These are phyloP conservation scores for Trichacis sp. DNA, from an alignment of 2,888 invertebrate species.

Conservation along the genomic window DNA sequence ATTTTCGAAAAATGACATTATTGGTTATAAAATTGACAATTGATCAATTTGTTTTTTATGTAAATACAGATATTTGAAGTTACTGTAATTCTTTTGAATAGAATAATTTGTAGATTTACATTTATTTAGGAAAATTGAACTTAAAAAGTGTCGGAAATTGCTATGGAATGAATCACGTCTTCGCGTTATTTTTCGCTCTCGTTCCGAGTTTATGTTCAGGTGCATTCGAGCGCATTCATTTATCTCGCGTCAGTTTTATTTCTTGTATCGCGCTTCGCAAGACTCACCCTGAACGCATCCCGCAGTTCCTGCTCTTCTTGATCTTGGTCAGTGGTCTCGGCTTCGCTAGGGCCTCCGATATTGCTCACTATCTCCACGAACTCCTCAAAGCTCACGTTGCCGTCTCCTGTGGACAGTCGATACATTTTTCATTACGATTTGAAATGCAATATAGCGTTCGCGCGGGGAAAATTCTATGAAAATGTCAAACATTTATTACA, in stretches of 20 bases:
- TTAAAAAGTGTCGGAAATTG: neutral
- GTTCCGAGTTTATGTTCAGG: neutral
- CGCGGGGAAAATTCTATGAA: too few relatives aligned
- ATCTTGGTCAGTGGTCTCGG: constrained; percentile 81
- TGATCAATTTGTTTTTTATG: too few relatives aligned
- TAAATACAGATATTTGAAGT: too few relatives aligned
- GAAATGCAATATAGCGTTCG: neutral
- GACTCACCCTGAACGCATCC: constrained; percentile 84
- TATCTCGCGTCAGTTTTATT: neutral
- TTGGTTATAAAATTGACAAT: too few relatives aligned
- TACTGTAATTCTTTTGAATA: too few relatives aligned
- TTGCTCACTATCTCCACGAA: constrained; percentile 87
- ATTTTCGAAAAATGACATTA: too few relatives aligned
- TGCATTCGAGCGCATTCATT: neutral
- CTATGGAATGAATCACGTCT: neutral
- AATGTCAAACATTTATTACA: too few relatives aligned
- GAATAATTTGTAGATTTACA: too few relatives aligned
- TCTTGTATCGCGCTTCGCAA: neutral
- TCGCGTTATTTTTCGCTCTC: neutral
- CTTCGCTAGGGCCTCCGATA: constrained; percentile 76
- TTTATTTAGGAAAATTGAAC: too few relatives aligned
- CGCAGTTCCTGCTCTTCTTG: constrained; percentile 86
- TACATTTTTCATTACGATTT: constrained; percentile 4
- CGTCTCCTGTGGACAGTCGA: constrained; percentile 75
- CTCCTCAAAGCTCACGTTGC: constrained; percentile 89